Evolutionary conservation across 2,113 vertebrate genomes (phyloP), one percentile per base, ranked within the genome.

Genomic region (Salvelinus fontinalis): DNA sequence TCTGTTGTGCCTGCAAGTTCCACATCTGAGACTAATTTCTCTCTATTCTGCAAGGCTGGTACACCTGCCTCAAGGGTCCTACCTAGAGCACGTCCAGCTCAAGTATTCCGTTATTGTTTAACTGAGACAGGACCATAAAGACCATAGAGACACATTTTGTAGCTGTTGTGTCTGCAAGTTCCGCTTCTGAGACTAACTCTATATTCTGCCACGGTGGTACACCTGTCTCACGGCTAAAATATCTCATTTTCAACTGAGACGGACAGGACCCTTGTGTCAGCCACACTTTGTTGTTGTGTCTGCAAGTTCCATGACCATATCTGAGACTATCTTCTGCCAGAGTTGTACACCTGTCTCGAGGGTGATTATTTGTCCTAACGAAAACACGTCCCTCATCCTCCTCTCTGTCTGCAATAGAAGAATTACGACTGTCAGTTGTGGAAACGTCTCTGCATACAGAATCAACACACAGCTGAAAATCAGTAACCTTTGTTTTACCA

Each of bases 1-100:
- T 79, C 67, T 83, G 77, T 77, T 68, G 80, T 48, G 70, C 84
- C 49, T 7, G 81, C 85, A 88, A 73, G 80, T 87, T 87, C 81
- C 78, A 75, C 74, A 81, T 82, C 79, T 84, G 77, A 64, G 54
- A 16, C 22, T 13, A 5, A 44, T 66, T 72, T 75, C 75, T 69
- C 67, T 48, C 66, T 66, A 83, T 81, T 84, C 78, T 83, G 82
- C 70, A 1, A 31, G 78, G 79, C 80, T 89, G 79, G 83, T 49
- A 75, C 83, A 74, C 75, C 82, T 48, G 44, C 69, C 77, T 76
- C 74, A 73, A 62, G 69, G 84, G 60, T 60, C 49, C 49, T 54
- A 54, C 16, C 14, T 13, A 54, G 14, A 54, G 4, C 14, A 54
- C 0, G 49, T 54, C 49, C 49, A 3, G 16, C 49, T 54, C 49